Conservation (phyloP, 2,888 invertebrate genomes). For the Nycteola revayana region DNA sequence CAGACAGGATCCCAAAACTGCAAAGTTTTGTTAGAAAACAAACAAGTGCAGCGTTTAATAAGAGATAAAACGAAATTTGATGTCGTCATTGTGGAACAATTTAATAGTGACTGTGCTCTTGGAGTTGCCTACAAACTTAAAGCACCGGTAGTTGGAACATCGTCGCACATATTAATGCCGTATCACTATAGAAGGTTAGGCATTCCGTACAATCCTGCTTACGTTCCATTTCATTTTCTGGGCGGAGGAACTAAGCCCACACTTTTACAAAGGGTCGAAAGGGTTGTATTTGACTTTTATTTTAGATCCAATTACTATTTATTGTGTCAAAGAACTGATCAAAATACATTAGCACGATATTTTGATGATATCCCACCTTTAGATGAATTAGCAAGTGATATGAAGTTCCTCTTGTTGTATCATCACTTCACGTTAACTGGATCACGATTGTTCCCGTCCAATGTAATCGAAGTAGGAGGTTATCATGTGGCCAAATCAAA, state of each 20-base stretch:
- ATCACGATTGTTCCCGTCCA: conserved; percentile 78
- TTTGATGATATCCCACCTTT: conserved; percentile 80
- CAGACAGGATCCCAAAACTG: conserved; percentile 55
- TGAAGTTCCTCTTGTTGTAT: conserved; percentile 82
- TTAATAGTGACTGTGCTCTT: conserved; percentile 87
- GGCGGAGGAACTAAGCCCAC: conserved; percentile 68
- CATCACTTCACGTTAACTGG: conserved; percentile 81
- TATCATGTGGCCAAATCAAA: conserved; percentile 74
- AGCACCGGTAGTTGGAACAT: conserved; percentile 82
- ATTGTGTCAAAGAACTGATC: conserved; percentile 51
- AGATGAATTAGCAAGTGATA: conserved; percentile 76
- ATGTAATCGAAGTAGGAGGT: conserved; percentile 85
- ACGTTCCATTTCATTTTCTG: conserved; percentile 76
- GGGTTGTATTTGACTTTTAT: conserved; percentile 53
- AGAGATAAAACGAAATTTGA: conserved; percentile 81
- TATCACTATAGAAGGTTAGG: conserved; percentile 83
- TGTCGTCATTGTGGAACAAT: conserved; percentile 85
- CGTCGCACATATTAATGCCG: conserved; percentile 83
- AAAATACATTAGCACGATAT: conserved; percentile 52
- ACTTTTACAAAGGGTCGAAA: conserved; percentile 59
- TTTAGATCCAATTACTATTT: conserved; percentile 41
- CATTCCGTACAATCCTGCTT: conserved; percentile 82
- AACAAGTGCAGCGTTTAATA: conserved; percentile 58
- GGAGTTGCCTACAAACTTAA: conserved; percentile 84
- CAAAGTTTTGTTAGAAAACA: conserved; percentile 51